Evolutionary conservation across 2,888 invertebrate genomes (phyloP), one percentile per base, ranked within the genome.

Genomic region (Glaucopsyche alexis): DNA sequence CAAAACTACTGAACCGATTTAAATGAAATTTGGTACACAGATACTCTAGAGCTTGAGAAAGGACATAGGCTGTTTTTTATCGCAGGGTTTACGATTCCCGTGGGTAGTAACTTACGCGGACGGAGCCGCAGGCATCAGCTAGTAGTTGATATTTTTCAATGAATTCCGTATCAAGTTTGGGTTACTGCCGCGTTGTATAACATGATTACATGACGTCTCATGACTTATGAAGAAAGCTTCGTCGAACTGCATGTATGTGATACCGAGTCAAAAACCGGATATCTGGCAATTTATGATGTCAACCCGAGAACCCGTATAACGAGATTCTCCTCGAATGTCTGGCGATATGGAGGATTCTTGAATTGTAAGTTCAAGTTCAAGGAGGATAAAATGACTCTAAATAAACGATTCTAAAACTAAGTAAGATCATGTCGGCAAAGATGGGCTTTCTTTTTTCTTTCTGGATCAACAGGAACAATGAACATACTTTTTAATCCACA

Each of bases 281-380:
- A 76, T 77, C 76, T 76, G 76, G 73, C 76, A 77, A 77, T 77
- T 77, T 76, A 74, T 73, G 72, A 76, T 75, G 74, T 72, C 71
- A 74, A 72, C 73, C 70, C 52, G 72, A 64, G 73, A 65, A 76
- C 73, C 72, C 71, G 73, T 71, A 71, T 71, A 73, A 74, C 74
- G 42, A 74, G 71, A 76, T 74, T 76, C 60, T 49, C 19, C 40
- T 71, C 8, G n/a, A 72, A 65, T 65, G 16, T 45, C 66, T 72
- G n/a, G 16, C 11, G n/a, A 60, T 47, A 72, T 67, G 52, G 47
- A 72, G 49, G 69, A 69, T 69, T 69, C 49, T 73, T 72, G 7
- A 72, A 72, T 19, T 72, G 71, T 70, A 73, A 60, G 67, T 71
- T 55, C 47, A 52, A 45, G n/a, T 60, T 70, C 49, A 47, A 29